Percentiles rank a stretch among this genome's conserved stretches.
Evolutionary conservation across 1,140 invertebrate species (phyloP).

Genomic region (Tigriopus japonicus): DNA sequence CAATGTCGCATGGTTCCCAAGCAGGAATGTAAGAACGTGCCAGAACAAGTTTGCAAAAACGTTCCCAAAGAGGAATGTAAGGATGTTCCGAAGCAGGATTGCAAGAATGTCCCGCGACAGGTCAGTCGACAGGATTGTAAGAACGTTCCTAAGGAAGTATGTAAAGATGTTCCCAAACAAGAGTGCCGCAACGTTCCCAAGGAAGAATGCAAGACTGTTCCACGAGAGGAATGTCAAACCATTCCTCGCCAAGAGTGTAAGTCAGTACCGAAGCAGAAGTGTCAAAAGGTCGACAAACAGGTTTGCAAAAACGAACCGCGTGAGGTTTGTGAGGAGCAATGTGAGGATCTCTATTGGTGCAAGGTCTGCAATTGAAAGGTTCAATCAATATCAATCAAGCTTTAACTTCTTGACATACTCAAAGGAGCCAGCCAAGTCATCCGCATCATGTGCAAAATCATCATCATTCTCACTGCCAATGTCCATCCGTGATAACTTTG

Average conservation of each 20-base stretch:
- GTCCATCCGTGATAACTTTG: too few species aligned
- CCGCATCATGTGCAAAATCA: too few species aligned
- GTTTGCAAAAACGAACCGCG: neutral
- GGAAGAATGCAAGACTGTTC: neutral
- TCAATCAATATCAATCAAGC: too few species aligned
- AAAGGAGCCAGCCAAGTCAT: too few species aligned
- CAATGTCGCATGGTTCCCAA: neutral
- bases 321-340: neutral
- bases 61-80: neutral
- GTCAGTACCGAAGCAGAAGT: neutral
- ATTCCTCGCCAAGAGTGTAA: neutral
- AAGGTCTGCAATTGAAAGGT: too few species aligned
- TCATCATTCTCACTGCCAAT: too few species aligned
- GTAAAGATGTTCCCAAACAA: neutral
- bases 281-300: neutral
- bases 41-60: neutral
- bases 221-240: neutral
- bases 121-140: neutral
- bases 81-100: neutral
- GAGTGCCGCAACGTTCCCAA: neutral
- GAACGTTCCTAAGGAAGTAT: neutral
- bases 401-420: too few species aligned
- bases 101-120: constrained; percentile 1
- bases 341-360: too few species aligned
- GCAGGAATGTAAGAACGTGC: constrained; percentile 8